Conservation (phyloP, 2,888 invertebrate species). For the Xylophagus ater region DNA sequence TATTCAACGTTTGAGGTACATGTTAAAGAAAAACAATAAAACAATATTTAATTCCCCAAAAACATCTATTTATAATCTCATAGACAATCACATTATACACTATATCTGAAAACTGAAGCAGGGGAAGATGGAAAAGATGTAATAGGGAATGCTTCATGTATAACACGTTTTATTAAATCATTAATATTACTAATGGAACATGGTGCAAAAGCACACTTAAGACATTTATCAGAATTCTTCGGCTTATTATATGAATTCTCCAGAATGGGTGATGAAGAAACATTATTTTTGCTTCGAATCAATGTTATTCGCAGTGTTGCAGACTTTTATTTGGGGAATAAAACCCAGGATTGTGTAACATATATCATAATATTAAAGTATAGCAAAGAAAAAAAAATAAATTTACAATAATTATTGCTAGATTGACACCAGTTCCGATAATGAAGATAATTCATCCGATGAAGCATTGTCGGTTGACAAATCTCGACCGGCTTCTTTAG, state of each 20-base stretch:
- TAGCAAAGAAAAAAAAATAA: no score
- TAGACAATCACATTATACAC: constrained; percentile 47
- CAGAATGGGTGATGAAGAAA: constrained; percentile 90
- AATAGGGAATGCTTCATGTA: constrained; percentile 72
- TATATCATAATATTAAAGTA: no score
- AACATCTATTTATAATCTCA: constrained; percentile 21
- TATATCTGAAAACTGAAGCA: constrained; percentile 47
- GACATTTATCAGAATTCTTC: constrained; percentile 88
- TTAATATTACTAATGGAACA: constrained; percentile 77
- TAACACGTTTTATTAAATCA: constrained; percentile 85
- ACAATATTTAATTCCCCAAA: background rate
- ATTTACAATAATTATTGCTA: no score
- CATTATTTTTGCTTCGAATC: constrained; percentile 72
- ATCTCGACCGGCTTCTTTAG: constrained; percentile 78
- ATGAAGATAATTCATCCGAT: constrained; percentile 42
- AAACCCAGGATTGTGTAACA: constrained; percentile 55
- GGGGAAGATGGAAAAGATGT: constrained; percentile 39
- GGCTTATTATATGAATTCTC: constrained; percentile 86
- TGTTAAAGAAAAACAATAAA: constrained; percentile 11
- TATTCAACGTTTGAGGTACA: constrained; percentile 72
- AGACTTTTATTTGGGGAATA: constrained; percentile 84
- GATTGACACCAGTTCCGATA: constrained; percentile 39
- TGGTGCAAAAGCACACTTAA: constrained; percentile 73
- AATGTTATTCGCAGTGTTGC: constrained; percentile 85
- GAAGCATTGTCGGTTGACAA: constrained; percentile 51